phyloP scores from a whole-genome alignment of 35 echinoderm and acorn worm genomes.

The Holothuria glaberrima region DNA sequence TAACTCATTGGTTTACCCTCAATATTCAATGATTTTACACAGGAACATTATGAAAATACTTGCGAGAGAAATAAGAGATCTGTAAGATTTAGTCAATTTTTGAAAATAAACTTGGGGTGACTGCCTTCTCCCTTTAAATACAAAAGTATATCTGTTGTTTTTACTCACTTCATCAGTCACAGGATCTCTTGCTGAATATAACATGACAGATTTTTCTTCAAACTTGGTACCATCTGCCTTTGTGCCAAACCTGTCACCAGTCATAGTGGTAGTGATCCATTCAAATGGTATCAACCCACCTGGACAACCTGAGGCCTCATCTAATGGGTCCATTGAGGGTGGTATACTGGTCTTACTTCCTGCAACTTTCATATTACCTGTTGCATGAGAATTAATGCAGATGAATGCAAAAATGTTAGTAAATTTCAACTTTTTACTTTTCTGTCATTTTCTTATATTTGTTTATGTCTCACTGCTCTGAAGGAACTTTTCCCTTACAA shows the following conservation, averaged over 20 bases:
- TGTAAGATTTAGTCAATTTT: no score
- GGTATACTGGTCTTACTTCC: conserved; percentile 28
- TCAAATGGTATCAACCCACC: conserved; percentile 13
- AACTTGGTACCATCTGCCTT: conserved; percentile 64
- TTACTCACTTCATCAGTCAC: conserved; percentile 85
- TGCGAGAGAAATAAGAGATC: no score
- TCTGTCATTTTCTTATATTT: no score
- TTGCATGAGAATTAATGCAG: not conserved
- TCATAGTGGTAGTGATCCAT: conserved; percentile 88
- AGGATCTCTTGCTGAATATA: conserved; percentile 86
- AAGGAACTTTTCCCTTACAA: no score
- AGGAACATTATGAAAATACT: no score
- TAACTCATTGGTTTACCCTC: no score
- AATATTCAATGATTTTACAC: no score
- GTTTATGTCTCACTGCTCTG: no score
- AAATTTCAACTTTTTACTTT: no score
- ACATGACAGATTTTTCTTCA: conserved; percentile 72
- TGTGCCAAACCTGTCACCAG: conserved; percentile 75
- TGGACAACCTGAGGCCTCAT: conserved; percentile 8
- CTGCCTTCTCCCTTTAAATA: no score
- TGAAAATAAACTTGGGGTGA: no score
- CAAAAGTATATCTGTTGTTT: no score
- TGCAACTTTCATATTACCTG: conserved; percentile 35
- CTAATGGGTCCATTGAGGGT: conserved; percentile 28
- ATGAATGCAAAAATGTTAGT: not conserved